Base-by-base conservation (phyloP, 2,113 vertebrate genomes). In the Psammodynastes pulverulentus region DNA sequence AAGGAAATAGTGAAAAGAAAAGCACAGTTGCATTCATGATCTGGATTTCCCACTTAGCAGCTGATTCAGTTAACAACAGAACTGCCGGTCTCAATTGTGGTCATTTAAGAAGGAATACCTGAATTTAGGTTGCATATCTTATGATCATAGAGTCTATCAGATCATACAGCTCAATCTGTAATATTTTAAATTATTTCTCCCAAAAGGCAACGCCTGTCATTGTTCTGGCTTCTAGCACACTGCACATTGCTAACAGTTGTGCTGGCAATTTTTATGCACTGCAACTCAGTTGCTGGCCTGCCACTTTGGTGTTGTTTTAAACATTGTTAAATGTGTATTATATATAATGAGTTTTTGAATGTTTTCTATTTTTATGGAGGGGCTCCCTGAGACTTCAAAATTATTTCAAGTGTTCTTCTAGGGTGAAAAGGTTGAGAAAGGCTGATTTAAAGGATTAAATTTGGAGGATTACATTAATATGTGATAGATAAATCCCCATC, bases 181-280 rank as follows among this genome's bases (percentile, higher is more conserved):
- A 86, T 4, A 94, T 93, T 46, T 93, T 62, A 10, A 10, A 93
- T 43, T 54, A 23, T 89, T 92, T 84, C 10, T n/a, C 52, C 91
- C 89, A 56, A 85, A 85, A 45, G 7, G 88, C 94, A 93, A 90
- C 48, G 29, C 52, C 26, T 91, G 88, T 94, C 90, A 91, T 89
- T 48, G 92, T 93, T 95, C 95, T 85, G 88, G 26, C 34, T 91
- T 89, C 72, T 4, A 17, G 87, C 67, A 79, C 6, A 12, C 15
- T 72, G n/a, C n/a, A 34, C n/a, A 39, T 19, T 19, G 15, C 29
- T 67, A 72, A n/a, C 15, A 34, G 13, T 39, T 72, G 15, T 72
- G n/a, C 5, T 72, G 67, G 67, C n/a, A 34, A 72, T 39, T 72
- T 72, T 72, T 72, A 34, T 72, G 15, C n/a, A 72, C n/a, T 62